phyloP scores from a whole-genome alignment of 2,113 vertebrate species.

The Hypanus sabinus region DNA sequence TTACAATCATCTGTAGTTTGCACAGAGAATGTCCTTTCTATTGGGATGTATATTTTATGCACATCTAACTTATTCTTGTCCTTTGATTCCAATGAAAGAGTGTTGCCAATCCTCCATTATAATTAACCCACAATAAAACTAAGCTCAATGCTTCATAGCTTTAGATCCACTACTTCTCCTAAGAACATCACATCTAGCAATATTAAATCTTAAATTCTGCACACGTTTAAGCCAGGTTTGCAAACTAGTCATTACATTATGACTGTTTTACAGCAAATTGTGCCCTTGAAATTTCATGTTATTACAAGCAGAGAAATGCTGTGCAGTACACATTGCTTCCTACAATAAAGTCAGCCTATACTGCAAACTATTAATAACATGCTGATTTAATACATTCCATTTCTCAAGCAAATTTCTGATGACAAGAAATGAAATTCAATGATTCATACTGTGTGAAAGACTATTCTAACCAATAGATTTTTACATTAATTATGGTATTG shows the following conservation, averaged over 20 bases:
- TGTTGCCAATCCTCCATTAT: too few species aligned
- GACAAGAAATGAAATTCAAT: background rate
- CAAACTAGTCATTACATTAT: background rate
- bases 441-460: background rate
- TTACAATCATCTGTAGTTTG: too few species aligned
- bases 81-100: too few species aligned
- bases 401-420: background rate
- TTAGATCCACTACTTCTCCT: background rate
- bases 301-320: background rate
- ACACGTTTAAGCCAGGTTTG: background rate
- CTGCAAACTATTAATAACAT: background rate
- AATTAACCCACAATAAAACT: too few species aligned
- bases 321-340: background rate
- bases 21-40: too few species aligned
- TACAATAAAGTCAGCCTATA: background rate
- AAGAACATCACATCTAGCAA: background rate
- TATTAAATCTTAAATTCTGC: too few species aligned
- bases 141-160: background rate
- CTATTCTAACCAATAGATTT: background rate
- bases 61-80: too few species aligned
- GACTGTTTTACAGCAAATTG: background rate
- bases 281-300: background rate
- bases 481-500: background rate
- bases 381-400: background rate
- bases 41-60: too few species aligned